These are phyloP conservation scores for Styela plicata DNA, from an alignment of 23 tunicate species.

Conservation along the genomic window DNA sequence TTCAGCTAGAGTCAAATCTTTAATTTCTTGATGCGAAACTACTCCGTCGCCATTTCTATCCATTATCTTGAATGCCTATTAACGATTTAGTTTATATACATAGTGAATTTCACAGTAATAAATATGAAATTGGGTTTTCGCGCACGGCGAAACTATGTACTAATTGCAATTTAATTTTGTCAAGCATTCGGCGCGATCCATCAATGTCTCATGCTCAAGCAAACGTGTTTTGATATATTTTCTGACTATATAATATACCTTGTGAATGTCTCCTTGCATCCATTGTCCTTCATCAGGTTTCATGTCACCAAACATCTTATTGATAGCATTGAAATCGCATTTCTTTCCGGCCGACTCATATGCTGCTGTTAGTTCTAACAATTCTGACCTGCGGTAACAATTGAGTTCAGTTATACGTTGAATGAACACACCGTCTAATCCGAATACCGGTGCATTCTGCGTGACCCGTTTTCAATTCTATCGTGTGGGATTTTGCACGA, in stretches of 20 bases:
- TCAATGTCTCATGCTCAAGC: too few relatives aligned
- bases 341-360: neutral
- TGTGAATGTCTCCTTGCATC: neutral
- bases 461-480: too few relatives aligned
- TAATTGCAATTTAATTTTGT: too few relatives aligned
- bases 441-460: too few relatives aligned
- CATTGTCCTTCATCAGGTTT: neutral
- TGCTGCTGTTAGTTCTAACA: neutral
- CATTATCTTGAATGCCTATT: constrained; percentile 30
- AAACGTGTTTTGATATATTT: too few relatives aligned
- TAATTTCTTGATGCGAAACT: constrained; percentile 12
- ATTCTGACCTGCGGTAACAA: neutral
- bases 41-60: constrained; percentile 29
- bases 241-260: neutral
- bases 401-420: too few relatives aligned
- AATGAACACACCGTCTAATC: too few relatives aligned
- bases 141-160: too few relatives aligned
- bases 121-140: too few relatives aligned
- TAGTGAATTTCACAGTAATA: neutral
- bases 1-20: constrained; percentile 23
- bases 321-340: neutral
- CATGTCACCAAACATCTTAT: neutral
- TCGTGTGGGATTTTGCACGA: too few relatives aligned
- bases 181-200: too few relatives aligned
- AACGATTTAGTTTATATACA: neutral